Evolutionary conservation across 1,140 invertebrate genomes (phyloP).

Genomic region (Saccostrea cuccullata): DNA sequence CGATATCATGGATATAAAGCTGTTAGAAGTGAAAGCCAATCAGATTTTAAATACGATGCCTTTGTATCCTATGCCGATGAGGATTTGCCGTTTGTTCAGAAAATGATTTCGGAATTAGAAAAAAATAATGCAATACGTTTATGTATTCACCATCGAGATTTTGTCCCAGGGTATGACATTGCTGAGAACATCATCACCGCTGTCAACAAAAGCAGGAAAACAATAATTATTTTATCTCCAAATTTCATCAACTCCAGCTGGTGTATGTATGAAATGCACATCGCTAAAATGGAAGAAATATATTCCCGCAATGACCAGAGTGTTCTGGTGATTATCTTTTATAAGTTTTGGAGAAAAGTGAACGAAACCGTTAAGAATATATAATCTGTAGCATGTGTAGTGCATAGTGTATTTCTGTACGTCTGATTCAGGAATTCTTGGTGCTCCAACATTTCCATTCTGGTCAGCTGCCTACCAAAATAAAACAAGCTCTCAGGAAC

Average conservation of each 20-base stretch:
- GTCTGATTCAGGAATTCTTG: too few species aligned
- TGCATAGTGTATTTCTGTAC: too few species aligned
- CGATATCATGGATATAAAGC: not conserved
- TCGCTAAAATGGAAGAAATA: constrained; percentile 65
- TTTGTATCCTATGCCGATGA: constrained; percentile 68
- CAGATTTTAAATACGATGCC: constrained; percentile 52
- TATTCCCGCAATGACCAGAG: constrained; percentile 47
- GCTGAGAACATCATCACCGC: constrained; percentile 82
- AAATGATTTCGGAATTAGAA: constrained; percentile 55
- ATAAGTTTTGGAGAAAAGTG: constrained; percentile 61
- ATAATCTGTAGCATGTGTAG: too few species aligned
- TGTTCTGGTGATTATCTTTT: constrained; percentile 61
- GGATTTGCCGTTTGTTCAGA: constrained; percentile 56
- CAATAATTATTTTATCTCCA: constrained; percentile 83
- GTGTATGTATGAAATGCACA: constrained; percentile 84
- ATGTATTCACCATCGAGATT: constrained; percentile 67
- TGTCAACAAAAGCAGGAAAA: constrained; percentile 82
- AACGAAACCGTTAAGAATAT: not conserved
- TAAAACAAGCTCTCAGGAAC: too few species aligned
- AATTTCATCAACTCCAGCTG: constrained; percentile 83
- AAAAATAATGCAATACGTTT: constrained; percentile 51
- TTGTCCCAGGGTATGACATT: constrained; percentile 76
- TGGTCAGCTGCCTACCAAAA: too few species aligned
- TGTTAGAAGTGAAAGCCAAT: not conserved
- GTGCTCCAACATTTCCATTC: too few species aligned